These are phyloP conservation scores for Pipistrellus pygmaeus DNA, from an alignment of 2,797 vertebrate genomes.

Conservation along the genomic window DNA sequence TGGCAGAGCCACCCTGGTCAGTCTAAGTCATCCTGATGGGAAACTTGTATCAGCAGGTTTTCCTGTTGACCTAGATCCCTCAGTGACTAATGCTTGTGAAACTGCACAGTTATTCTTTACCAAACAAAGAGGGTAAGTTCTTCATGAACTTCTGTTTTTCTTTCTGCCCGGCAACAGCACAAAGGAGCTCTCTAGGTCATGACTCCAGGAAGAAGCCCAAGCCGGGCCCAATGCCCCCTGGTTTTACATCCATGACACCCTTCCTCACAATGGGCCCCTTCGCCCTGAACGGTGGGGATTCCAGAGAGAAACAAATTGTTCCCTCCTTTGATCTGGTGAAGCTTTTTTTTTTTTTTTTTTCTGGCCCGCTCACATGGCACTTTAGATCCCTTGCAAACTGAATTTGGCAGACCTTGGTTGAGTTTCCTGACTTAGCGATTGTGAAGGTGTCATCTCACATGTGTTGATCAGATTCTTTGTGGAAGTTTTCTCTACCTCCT, in stretches of 20 bases:
- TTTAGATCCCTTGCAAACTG: background rate
- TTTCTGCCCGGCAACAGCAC: background rate
- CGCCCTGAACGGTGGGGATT: background rate
- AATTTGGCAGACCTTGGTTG: background rate
- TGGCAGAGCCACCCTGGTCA: background rate
- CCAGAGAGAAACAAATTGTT: background rate
- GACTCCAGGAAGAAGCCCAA: background rate
- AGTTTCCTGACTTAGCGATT: background rate
- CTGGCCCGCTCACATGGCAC: background rate
- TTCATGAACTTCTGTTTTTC: background rate
- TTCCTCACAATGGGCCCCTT: constrained; percentile 9
- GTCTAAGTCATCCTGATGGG: background rate
- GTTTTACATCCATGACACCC: background rate
- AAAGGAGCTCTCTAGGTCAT: background rate
- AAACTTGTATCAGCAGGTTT: constrained; percentile 23
- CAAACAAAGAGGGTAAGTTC: background rate
- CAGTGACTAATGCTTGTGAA: background rate
- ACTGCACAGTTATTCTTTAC: background rate
- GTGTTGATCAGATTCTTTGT: background rate
- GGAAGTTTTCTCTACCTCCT: background rate
- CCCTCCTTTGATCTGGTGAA: background rate
- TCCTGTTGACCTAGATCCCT: background rate
- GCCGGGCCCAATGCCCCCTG: too few species aligned
- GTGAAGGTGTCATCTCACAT: background rate
- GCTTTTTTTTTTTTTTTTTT: constrained; percentile 30